These are phyloP conservation scores for Bemisia tabaci DNA, from an alignment of 1,140 invertebrate genomes.

Conservation along the genomic window DNA sequence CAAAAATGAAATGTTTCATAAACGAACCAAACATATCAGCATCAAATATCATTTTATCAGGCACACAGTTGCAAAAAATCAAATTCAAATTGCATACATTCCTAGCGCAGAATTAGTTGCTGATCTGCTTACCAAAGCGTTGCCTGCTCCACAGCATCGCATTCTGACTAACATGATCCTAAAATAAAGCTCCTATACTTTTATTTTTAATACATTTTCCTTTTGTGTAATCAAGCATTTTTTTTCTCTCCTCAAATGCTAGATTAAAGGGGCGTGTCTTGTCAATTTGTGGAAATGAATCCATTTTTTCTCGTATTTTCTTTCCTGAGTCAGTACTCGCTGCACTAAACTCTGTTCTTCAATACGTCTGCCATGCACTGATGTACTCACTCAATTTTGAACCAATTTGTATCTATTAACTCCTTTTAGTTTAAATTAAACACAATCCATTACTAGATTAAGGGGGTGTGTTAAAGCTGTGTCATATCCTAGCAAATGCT, in stretches of 20 bases:
- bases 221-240: neutral
- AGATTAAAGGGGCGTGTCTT: neutral
- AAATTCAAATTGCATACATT: neutral
- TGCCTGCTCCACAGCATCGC: neutral
- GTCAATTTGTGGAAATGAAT: slow-evolving; percentile 6
- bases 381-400: too few species aligned
- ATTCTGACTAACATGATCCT: neutral
- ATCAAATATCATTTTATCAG: slow-evolving; percentile 16
- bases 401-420: too few species aligned
- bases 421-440: too few species aligned
- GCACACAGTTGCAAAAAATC: neutral
- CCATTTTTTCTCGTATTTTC: neutral
- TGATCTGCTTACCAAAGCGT: neutral
- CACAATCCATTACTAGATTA: too few species aligned
- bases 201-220: neutral
- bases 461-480: too few species aligned
- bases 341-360: too few species aligned
- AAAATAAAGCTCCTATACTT: neutral
- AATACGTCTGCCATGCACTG: too few species aligned
- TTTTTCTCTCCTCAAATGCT: slow-evolving; percentile 14
- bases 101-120: neutral
- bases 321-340: too few species aligned
- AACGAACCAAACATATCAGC: slow-evolving; percentile 19
- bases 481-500: too few species aligned
- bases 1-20: slow-evolving; percentile 12